A percentile compares a stretch with the other conserved stretches of the same genome.
Evolutionary conservation across 2,797 vertebrate genomes (phyloP).

Genomic region (Aeoliscus strigatus): DNA sequence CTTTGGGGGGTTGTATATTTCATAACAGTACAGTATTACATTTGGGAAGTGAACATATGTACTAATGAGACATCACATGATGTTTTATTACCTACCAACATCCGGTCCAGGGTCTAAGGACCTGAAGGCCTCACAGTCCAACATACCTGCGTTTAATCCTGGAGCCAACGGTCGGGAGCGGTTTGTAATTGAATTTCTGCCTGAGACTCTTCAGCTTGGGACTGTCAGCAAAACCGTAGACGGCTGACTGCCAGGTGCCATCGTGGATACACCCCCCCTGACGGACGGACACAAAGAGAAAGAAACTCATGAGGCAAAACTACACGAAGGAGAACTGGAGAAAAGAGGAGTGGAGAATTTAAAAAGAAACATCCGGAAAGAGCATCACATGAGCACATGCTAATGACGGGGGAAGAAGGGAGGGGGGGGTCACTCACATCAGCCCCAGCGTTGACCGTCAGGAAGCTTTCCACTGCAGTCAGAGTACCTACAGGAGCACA

Average conservation of each 20-base stretch:
- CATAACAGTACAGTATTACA: no score
- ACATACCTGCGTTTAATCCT: slow-evolving; percentile 87
- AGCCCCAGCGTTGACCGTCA: slow-evolving; percentile 78
- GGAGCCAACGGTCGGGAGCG: slow-evolving; percentile 81
- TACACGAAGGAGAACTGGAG: not conserved
- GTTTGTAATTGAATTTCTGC: slow-evolving; percentile 79
- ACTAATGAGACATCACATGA: no score
- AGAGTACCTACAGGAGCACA: slow-evolving; percentile 79
- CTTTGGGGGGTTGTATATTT: no score
- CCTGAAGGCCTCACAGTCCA: not conserved
- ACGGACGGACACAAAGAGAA: not conserved
- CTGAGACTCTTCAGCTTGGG: slow-evolving; percentile 78
- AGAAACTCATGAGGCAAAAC: not conserved
- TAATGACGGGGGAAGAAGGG: not conserved
- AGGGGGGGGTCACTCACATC: slow-evolving; percentile 71
- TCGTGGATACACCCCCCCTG: slow-evolving; percentile 85
- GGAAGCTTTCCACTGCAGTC: slow-evolving; percentile 90
- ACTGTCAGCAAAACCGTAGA: slow-evolving; percentile 83
- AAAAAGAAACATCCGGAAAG: not conserved
- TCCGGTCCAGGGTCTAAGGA: no score
- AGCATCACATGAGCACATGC: no score
- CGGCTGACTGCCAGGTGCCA: slow-evolving; percentile 93
- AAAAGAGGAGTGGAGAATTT: not conserved
- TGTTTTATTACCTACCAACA: no score
- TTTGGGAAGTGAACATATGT: no score